Base-by-base conservation (phyloP, 2,888 invertebrate species). In the Acleris literana region DNA sequence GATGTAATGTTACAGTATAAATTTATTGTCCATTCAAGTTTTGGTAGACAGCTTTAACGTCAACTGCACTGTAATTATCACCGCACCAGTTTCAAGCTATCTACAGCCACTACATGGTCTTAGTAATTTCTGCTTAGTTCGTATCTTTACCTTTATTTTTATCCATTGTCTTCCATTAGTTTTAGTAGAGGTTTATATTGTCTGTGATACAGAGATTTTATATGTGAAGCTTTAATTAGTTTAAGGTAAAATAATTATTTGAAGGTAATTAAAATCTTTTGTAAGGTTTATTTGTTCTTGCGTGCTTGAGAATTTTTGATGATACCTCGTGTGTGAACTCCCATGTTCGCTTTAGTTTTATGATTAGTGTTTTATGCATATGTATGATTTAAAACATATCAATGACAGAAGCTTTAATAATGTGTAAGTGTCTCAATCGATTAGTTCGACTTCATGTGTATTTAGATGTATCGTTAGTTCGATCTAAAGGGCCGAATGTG, bases 41-140 rank as follows among this genome's bases (percentile, higher is more conserved):
- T 92, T 92, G 92, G 92, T 92, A 92, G 87, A 89, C 90, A 92
- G 92, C 92, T 92, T 92, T 92, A 92, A 90, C 80, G 80, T 79
- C 72, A 74, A 81, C 84, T 84, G 91, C 92, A 92, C 92, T 92
- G 91, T 91, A 90, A 85, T 87, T 87, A 87, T 78, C 77, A 76
- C 74, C 80, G 91, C 91, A 91, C 91, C 77, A 80, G 74, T 81
- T 80, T 83, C 82, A 76, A 77, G 78, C 83, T 87, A 80, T 78
- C 81, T 82, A n/a, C n/a, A n/a, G n/a, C 75, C 79, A 83, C 77
- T 79, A 78, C 76, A 78, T 74, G 73, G 67, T 71, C 73, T 71
- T 69, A 70, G 69, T 64, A 55, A 49, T 59, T 70, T 68, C 67
- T 70, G 71, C 67, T 68, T 71, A 64, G 63, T 63, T 72, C 73